phyloP scores from a whole-genome alignment of 2,797 vertebrate genomes.

The Coregonus sp. region DNA sequence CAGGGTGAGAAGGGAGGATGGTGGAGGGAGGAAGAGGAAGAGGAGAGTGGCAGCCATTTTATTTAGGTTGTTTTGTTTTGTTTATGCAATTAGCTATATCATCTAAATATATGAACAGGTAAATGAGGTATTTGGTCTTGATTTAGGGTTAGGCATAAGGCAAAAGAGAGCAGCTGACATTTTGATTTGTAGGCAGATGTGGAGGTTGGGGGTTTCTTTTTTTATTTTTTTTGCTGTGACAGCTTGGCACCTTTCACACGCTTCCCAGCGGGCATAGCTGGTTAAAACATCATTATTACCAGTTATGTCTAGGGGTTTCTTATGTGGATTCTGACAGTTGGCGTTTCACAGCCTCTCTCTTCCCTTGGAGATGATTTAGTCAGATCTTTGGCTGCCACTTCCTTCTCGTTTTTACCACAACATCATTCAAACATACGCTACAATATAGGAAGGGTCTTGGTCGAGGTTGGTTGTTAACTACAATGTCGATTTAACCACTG shows the following conservation, averaged over 20 bases:
- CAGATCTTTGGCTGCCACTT: background rate
- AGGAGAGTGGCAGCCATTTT: background rate
- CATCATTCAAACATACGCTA: background rate
- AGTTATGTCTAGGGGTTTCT: background rate
- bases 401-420: background rate
- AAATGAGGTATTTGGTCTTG: no score
- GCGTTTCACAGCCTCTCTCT: background rate
- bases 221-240: background rate
- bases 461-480: background rate
- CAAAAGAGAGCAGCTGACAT: background rate
- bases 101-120: no score
- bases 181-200: background rate
- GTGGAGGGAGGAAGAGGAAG: background rate
- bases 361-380: background rate
- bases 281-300: background rate
- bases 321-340: background rate
- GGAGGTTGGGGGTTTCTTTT: background rate
- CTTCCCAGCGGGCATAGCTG: background rate
- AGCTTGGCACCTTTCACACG: background rate
- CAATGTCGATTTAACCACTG: background rate
- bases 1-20: constrained; percentile 79
- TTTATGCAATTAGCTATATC: no score
- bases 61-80: background rate
- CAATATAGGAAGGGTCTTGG: background rate
- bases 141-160: no score